Evolutionary conservation across 2,888 invertebrate species (phyloP), one percentile per base, ranked within the genome.

Genomic region (Chrysotoxum bicinctum): DNA sequence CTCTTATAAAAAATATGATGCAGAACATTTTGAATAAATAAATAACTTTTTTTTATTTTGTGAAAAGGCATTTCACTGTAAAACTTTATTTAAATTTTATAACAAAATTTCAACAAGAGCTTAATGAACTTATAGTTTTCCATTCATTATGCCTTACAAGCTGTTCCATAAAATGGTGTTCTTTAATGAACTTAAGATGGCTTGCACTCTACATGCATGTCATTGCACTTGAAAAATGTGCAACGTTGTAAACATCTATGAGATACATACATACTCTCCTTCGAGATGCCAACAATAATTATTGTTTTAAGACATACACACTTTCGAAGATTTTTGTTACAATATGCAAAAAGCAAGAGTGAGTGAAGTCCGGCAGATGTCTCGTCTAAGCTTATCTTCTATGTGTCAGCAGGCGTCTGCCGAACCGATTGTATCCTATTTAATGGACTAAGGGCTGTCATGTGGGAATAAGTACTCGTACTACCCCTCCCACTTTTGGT

Each of bases 391-490:
- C 37, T 54, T 66, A 79, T 74, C 80, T 68, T 54, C 72, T 30
- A 72, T 68, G 60, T 75, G 76, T 72, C 72, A 64, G 76, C 80
- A 50, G 45, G 54, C 32, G 52, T 79, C 50, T 66, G 21, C 35
- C 75, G 16, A 75, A 32, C 48, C 70, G 23, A 75, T 75, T 50
- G 58, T 75, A 75, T 75, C 74, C 43, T 37, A 72, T 74, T 74
- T 50, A 75, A 84, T 75, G 75, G 54, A 84, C 75, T 76, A 80
- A 75, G 75, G 75, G 68, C 56, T 84, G 79, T 70, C 70, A 58
- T 74, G 68, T 75, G 56, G 62, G 32, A 58, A 43, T 58, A 43
- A 83, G 72, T 78, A 66, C 50, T 21, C 19, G 43, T 26, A 52
- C 40, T 56, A 19, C 45, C 30, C 16, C 40, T 12, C 62, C 14